Conservation (phyloP, 2,888 invertebrate genomes). For the Patella pellucida region DNA sequence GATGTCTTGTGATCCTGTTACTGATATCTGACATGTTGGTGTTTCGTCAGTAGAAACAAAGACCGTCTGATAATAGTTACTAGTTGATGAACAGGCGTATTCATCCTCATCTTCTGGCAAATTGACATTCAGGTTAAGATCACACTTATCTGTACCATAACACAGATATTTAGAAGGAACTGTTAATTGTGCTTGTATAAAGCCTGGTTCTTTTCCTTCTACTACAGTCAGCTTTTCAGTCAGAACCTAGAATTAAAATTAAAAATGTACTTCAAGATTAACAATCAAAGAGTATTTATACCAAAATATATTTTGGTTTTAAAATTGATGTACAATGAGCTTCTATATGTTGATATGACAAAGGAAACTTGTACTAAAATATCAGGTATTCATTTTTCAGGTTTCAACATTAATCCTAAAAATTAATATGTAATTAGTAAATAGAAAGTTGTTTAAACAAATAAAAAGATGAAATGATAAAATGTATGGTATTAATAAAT, state of each 20-base stretch:
- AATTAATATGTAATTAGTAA: too few relatives aligned
- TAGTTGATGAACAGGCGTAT: conserved; percentile 18
- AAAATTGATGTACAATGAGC: too few relatives aligned
- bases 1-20: conserved; percentile 24
- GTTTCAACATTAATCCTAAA: too few relatives aligned
- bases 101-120: conserved; percentile 23
- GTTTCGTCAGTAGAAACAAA: conserved; percentile 8
- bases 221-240: conserved; percentile 16
- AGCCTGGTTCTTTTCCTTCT: conserved; percentile 27
- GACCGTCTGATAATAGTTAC: conserved; percentile 18
- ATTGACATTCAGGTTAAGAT: conserved; percentile 19
- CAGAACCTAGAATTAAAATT: neutral
- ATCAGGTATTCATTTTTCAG: too few relatives aligned
- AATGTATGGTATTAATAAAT: neutral
- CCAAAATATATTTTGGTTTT: too few relatives aligned
- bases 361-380: too few relatives aligned
- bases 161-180: conserved; percentile 36
- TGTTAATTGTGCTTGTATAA: conserved; percentile 26
- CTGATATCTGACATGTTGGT: neutral
- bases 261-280: too few relatives aligned
- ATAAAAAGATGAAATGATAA: too few relatives aligned
- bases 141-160: conserved; percentile 17
- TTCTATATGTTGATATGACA: too few relatives aligned
- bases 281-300: too few relatives aligned
- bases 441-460: too few relatives aligned